These are phyloP conservation scores for Dasypogon diadema DNA, from an alignment of 2,888 invertebrate genomes.

Conservation along the genomic window DNA sequence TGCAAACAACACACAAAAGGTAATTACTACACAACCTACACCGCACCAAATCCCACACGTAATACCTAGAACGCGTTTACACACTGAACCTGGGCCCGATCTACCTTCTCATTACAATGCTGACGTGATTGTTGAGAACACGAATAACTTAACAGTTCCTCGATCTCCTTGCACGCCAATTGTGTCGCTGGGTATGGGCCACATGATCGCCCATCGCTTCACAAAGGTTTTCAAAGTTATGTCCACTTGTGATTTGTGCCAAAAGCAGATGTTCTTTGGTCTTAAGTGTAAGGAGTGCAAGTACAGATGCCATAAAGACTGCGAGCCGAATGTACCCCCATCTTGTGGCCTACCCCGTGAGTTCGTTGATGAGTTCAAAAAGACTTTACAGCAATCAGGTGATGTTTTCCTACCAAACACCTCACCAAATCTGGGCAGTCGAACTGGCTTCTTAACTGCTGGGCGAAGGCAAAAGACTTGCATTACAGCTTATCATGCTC, in stretches of 20 bases:
- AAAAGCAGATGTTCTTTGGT: constrained; percentile 88
- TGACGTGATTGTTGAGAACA: constrained; percentile 64
- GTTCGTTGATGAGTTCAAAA: constrained; percentile 85
- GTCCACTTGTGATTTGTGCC: constrained; percentile 90
- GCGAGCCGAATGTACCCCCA: constrained; percentile 90
- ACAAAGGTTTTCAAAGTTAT: constrained; percentile 89
- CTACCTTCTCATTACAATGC: constrained; percentile 59
- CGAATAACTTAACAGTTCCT: constrained; percentile 69
- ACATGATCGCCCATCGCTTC: constrained; percentile 91
- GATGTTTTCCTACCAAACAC: constrained; percentile 69
- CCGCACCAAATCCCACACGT: constrained; percentile 57
- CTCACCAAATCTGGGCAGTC: constrained; percentile 64
- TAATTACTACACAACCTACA: constrained; percentile 55
- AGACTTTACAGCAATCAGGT: constrained; percentile 73
- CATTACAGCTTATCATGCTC: constrained; percentile 67
- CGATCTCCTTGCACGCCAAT: constrained; percentile 82
- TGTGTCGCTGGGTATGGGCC: constrained; percentile 84
- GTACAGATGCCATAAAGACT: constrained; percentile 81
- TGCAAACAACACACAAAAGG: constrained; percentile 62
- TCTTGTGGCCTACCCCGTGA: constrained; percentile 92
- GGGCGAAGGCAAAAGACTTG: constrained; percentile 59
- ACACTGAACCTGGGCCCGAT: constrained; percentile 66
- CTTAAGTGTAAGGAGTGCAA: constrained; percentile 96
- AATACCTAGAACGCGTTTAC: constrained; percentile 63
- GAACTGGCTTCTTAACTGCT: constrained; percentile 60